Conservation (phyloP, 1,140 invertebrate genomes). For the Episyrphus balteatus region DNA sequence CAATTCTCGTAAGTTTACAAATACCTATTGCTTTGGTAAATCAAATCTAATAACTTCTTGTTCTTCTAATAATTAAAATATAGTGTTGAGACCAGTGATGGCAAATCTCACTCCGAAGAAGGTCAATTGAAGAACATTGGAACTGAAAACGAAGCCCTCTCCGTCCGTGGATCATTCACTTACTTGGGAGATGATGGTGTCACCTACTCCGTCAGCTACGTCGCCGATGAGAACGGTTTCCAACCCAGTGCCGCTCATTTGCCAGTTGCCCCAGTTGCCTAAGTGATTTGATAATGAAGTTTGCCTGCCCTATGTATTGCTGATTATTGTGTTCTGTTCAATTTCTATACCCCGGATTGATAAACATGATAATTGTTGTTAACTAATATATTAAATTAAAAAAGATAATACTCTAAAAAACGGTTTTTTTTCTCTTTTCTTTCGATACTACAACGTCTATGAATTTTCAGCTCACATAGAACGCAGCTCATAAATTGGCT, state of each 20-base stretch:
- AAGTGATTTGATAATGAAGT: neutral
- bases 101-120: slow-evolving; percentile 45
- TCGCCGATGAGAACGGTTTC: slow-evolving; percentile 64
- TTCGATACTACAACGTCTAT: no score
- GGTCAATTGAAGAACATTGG: slow-evolving; percentile 44
- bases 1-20: slow-evolving; percentile 26
- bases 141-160: slow-evolving; percentile 33
- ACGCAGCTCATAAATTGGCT: no score
- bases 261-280: slow-evolving; percentile 35
- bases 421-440: no score
- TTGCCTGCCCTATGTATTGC: slow-evolving; percentile 17
- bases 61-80: neutral
- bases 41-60: neutral
- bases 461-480: no score
- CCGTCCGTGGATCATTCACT: slow-evolving; percentile 49
- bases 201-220: slow-evolving; percentile 46
- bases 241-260: slow-evolving; percentile 50
- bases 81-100: slow-evolving; percentile 47
- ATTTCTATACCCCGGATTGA: no score
- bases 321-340: no score
- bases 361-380: no score
- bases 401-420: no score
- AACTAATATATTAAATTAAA: no score
- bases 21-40: neutral
- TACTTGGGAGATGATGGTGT: slow-evolving; percentile 51